These are phyloP conservation scores for Malacoraja senta DNA, from an alignment of 2,797 vertebrate species.

Conservation along the genomic window DNA sequence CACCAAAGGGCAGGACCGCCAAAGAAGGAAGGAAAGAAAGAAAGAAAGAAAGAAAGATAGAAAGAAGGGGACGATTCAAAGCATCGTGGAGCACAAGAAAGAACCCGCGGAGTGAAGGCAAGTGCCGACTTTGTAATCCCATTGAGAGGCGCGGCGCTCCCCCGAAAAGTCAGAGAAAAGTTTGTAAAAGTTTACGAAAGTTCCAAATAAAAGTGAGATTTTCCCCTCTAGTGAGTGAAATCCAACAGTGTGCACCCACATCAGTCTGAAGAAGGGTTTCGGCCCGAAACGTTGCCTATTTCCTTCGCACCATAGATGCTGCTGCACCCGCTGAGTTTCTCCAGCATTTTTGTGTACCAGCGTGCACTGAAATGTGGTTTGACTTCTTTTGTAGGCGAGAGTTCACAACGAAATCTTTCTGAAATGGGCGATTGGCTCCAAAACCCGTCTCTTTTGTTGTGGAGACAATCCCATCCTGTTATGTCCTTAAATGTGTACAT, in stretches of 20 bases:
- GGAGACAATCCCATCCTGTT: too few species aligned
- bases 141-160: too few species aligned
- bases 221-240: background rate
- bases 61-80: too few species aligned
- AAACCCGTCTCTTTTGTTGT: background rate
- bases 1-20: background rate
- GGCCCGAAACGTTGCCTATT: too few species aligned
- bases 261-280: too few species aligned
- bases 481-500: background rate
- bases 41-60: background rate
- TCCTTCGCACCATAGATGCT: too few species aligned
- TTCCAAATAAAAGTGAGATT: too few species aligned
- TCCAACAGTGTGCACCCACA: slow-evolving; percentile 21
- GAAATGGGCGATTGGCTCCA: background rate
- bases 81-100: too few species aligned
- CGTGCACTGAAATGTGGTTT: background rate
- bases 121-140: background rate
- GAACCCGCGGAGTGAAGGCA: background rate
- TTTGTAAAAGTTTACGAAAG: too few species aligned
- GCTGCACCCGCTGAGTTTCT: too few species aligned
- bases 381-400: background rate
- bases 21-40: background rate
- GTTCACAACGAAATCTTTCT: background rate
- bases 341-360: too few species aligned
- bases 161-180: background rate